These are phyloP conservation scores for Crossocerus cetratus DNA, from an alignment of 2,888 invertebrate species.

Conservation along the genomic window DNA sequence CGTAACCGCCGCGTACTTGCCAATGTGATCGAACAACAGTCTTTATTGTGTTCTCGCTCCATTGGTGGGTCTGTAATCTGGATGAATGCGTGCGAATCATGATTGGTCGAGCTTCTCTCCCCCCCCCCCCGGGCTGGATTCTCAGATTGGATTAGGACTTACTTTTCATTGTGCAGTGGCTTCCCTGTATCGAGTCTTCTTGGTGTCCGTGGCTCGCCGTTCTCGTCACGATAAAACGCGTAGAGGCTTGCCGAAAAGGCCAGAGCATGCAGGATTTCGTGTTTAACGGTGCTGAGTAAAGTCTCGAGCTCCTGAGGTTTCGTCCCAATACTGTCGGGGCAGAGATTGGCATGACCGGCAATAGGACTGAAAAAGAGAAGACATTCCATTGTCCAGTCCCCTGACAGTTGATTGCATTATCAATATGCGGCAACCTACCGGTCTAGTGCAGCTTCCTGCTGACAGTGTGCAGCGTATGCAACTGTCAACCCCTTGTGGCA, in stretches of 20 bases:
- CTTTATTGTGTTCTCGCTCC: slow-evolving; percentile 93
- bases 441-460: slow-evolving; percentile 95
- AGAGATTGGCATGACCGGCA: slow-evolving; percentile 98
- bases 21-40: slow-evolving; percentile 85
- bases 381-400: too few species aligned
- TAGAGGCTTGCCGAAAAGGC: slow-evolving; percentile 98
- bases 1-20: slow-evolving; percentile 87
- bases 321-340: slow-evolving; percentile 95
- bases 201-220: slow-evolving; percentile 92
- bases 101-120: slow-evolving; percentile 5
- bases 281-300: slow-evolving; percentile 96
- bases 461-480: slow-evolving; percentile 99
- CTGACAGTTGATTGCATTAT: background rate
- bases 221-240: slow-evolving; percentile 95
- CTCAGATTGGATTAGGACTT: slow-evolving; percentile 75
- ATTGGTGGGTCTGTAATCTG: slow-evolving; percentile 94
- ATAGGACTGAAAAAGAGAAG: slow-evolving; percentile 91
- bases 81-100: slow-evolving; percentile 19
- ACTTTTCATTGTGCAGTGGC: slow-evolving; percentile 93
- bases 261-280: slow-evolving; percentile 98
- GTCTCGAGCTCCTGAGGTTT: slow-evolving; percentile 94
- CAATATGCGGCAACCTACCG: slow-evolving; percentile 80
- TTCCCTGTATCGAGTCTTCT: slow-evolving; percentile 90
- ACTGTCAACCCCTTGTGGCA: slow-evolving; percentile 95
- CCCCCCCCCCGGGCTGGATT: background rate